These are phyloP conservation scores for Motacilla tschutschensis DNA, from an alignment of 2,113 vertebrate genomes.

Conservation along the genomic window DNA sequence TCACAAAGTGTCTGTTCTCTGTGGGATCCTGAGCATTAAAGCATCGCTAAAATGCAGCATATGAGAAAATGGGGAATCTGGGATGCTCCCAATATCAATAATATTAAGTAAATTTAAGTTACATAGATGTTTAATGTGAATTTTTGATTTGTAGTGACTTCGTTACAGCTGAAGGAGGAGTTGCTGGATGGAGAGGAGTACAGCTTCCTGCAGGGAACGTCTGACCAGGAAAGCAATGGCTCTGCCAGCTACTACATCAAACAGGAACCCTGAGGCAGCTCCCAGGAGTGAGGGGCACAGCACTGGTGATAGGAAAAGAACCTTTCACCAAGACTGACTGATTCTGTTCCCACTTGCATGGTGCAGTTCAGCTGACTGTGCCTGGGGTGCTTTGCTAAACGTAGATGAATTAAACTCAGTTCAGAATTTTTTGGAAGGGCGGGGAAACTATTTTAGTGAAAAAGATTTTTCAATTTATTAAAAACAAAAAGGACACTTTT, in stretches of 20 bases:
- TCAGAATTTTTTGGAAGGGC: constrained; percentile 70
- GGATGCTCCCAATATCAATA: not conserved
- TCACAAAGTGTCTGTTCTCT: not conserved
- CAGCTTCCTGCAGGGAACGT: constrained; percentile 89
- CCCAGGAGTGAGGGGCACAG: constrained; percentile 21
- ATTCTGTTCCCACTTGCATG: constrained; percentile 14
- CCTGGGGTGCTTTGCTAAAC: constrained; percentile 72
- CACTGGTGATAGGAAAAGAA: not conserved
- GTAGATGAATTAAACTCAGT: constrained; percentile 71
- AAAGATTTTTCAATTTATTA: constrained; percentile 84
- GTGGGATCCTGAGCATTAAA: not conserved
- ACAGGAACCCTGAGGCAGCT: constrained; percentile 86
- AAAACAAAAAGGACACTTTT: constrained; percentile 80
- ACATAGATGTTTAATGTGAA: not conserved
- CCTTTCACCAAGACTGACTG: constrained; percentile 66
- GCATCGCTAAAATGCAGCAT: not conserved
- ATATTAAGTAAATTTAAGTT: not conserved
- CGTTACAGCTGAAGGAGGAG: constrained; percentile 92
- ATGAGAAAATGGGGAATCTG: not conserved
- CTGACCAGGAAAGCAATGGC: constrained; percentile 95
- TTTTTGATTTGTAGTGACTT: constrained; percentile 76
- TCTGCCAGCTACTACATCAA: constrained; percentile 96
- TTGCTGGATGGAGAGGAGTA: constrained; percentile 90
- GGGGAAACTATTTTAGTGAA: constrained; percentile 75
- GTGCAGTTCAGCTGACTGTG: constrained; percentile 49